Base-by-base conservation (phyloP, 2,113 vertebrate species). In the Tyto alba region DNA sequence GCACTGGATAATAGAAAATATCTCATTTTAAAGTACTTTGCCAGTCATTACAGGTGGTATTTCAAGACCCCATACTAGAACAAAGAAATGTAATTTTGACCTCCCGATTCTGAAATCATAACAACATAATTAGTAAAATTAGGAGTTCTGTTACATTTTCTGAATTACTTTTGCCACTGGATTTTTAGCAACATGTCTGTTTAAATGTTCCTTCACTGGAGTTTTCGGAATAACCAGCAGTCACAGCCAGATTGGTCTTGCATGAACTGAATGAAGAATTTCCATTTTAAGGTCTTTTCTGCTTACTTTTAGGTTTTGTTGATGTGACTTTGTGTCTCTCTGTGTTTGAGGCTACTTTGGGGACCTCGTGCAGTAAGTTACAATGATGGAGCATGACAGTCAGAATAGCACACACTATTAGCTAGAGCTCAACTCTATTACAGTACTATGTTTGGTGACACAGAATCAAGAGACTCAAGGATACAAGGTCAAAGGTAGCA, bases 361-460 rank as follows among this genome's bases (percentile, higher is more conserved):
- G 98, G 98, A 98, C 98, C 97, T 98, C 96, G 69, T 97, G 98
- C 98, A 98, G 98, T 98, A 98, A 98, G 98, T 99, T 98, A 98
- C 98, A 98, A 96, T 98, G 98, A 98, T 98, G 98, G 98, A 98
- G 98, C 98, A 98, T 98, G 98, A 98, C 98, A 99, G 98, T 98
- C 98, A 98, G 98, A 99, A 98, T 98, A 98, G 98, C 98, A 97
- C 98, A 98, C 97, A 85, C 98, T 98, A 98, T 99, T 99, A 99
- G 98, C 98, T 98, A 95, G 98, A 97, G 98, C 98, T 98, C 98
- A 98, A 98, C 98, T 98, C 98, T 98, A 98, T 98, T 98, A 98
- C 98, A 97, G 97, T 93, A 97, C 98, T 98, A 97, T 98, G 98
- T 98, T 98, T 98, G 97, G 98, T 98, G 98, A 98, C 98, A 98